Percentiles rank a stretch among this genome's conserved stretches.
Conservation (phyloP, 2,888 invertebrate genomes). For the Euplexia lucipara region DNA sequence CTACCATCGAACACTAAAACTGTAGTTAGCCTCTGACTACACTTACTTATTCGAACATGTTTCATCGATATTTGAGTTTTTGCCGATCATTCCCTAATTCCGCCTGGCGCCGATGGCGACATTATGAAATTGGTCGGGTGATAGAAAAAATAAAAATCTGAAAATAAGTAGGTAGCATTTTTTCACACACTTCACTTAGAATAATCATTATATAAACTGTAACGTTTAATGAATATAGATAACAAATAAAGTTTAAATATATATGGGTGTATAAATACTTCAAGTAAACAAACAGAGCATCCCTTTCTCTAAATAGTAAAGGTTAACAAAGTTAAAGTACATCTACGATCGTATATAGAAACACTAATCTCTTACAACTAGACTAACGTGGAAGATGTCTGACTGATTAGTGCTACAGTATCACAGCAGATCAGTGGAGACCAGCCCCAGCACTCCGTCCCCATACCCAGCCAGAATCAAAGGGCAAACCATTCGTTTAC, state of each 20-base stretch:
- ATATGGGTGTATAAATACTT: slow-evolving; percentile 84
- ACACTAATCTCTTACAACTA: slow-evolving; percentile 88
- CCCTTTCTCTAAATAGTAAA: slow-evolving; percentile 86
- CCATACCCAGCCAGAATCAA: slow-evolving; percentile 64
- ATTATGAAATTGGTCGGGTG: slow-evolving; percentile 87
- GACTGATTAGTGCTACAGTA: slow-evolving; percentile 88
- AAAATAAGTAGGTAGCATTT: slow-evolving; percentile 90
- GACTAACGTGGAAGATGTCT: slow-evolving; percentile 88
- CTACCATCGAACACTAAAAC: slow-evolving; percentile 87
- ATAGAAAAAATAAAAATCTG: slow-evolving; percentile 91
- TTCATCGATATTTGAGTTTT: slow-evolving; percentile 81
- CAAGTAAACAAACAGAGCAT: slow-evolving; percentile 84
- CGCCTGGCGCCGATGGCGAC: slow-evolving; percentile 80
- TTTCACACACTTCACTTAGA: slow-evolving; percentile 89
- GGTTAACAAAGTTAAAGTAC: slow-evolving; percentile 87
- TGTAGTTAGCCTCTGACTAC: slow-evolving; percentile 77
- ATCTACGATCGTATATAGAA: slow-evolving; percentile 86
- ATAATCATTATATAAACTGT: slow-evolving; percentile 84
- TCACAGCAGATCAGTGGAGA: slow-evolving; percentile 88
- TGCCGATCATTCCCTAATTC: slow-evolving; percentile 85
- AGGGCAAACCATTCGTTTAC: slow-evolving; percentile 46
- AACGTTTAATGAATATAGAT: slow-evolving; percentile 83
- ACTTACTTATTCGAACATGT: slow-evolving; percentile 84
- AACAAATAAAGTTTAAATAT: slow-evolving; percentile 82
- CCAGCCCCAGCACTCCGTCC: slow-evolving; percentile 75